Base-by-base conservation (phyloP, 2,113 vertebrate species). In the Rhinolophus ferrumequinum region DNA sequence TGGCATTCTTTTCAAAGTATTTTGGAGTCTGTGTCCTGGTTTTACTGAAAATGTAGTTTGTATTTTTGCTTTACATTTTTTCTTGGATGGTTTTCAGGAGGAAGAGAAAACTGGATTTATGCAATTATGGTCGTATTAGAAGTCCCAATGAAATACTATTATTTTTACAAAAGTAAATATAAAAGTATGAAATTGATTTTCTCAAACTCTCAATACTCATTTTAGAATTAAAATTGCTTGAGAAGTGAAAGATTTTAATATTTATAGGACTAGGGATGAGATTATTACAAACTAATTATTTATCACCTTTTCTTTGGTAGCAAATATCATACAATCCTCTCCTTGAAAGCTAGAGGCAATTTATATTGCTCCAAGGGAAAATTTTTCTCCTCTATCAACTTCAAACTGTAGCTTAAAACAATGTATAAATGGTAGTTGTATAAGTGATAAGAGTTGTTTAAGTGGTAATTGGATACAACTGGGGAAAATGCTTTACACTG, bases 1-100 rank as follows among this genome's bases (percentile, higher is more conserved):
- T 47, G 67, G 16, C 11, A 52, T 33, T 8, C 41, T 88, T 93
- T 93, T 38, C 12, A 67, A 95, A 80, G 21, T 50, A 76, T 90
- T 88, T 95, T 95, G 33, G 66, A 79, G 30, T 91, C 2, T 69
- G 30, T 67, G 38, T 70, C 21, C 38, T 64, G 47, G 16, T 81
- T 93, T 93, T 92, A 56, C 13, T 85, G 52, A 91, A 94, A 94
- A 88, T 56, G 54, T 56, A 50, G 52, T 69, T 96, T 95, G 11
- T 81, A 33, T 77, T 90, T 96, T 95, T 83, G 28, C 62, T 89
- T 86, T 67, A 30, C n/a, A 44, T 47, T 47, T 82, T 96, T 88
- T 90, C 88, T 93, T 88, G 9, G 58, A 70, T 86, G 28, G 7
- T 86, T 94, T 95, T 92, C 52, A 95, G 28, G 62, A 90, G 85